A percentile compares a stretch with the other conserved stretches of the same genome.
Conservation (phyloP, 2,888 invertebrate genomes). For the Chalcis sispes region DNA sequence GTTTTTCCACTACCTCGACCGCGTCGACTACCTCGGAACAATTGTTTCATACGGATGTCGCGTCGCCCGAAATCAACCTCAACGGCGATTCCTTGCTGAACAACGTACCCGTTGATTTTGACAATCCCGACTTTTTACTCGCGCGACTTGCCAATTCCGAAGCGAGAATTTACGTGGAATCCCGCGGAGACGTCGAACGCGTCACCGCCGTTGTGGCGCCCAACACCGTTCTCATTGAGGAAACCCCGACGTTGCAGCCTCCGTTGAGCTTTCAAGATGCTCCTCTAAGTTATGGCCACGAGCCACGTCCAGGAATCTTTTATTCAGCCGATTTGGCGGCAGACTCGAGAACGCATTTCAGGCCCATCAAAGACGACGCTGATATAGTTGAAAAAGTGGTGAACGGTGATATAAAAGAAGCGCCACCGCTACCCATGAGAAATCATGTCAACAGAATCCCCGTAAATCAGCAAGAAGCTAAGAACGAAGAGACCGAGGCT, state of each 20-base stretch:
- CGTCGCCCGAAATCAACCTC: not conserved
- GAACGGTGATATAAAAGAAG: slow-evolving; percentile 62
- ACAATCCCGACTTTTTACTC: slow-evolving; percentile 69
- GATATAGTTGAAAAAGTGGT: slow-evolving; percentile 69
- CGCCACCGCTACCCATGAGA: slow-evolving; percentile 64
- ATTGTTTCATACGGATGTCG: not conserved
- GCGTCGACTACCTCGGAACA: slow-evolving; percentile 64
- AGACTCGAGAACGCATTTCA: slow-evolving; percentile 70
- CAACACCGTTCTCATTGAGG: slow-evolving; percentile 71
- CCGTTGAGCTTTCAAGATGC: slow-evolving; percentile 78
- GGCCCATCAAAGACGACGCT: slow-evolving; percentile 71
- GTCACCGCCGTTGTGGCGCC: slow-evolving; percentile 74
- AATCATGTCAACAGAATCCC: slow-evolving; percentile 70
- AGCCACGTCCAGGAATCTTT: slow-evolving; percentile 68
- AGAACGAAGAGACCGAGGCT: slow-evolving; percentile 25
- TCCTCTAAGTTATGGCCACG: slow-evolving; percentile 78
- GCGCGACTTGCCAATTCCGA: slow-evolving; percentile 72
- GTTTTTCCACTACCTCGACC: slow-evolving; percentile 70
- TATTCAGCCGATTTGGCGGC: slow-evolving; percentile 70
- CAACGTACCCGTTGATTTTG: slow-evolving; percentile 24
- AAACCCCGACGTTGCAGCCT: slow-evolving; percentile 73
- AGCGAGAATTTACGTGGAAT: slow-evolving; percentile 70
- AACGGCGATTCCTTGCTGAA: not conserved
- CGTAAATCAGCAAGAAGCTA: slow-evolving; percentile 62
- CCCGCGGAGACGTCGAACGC: slow-evolving; percentile 70